phyloP scores from a whole-genome alignment of 2,888 invertebrate species.

The Ptychoptera albimana region DNA sequence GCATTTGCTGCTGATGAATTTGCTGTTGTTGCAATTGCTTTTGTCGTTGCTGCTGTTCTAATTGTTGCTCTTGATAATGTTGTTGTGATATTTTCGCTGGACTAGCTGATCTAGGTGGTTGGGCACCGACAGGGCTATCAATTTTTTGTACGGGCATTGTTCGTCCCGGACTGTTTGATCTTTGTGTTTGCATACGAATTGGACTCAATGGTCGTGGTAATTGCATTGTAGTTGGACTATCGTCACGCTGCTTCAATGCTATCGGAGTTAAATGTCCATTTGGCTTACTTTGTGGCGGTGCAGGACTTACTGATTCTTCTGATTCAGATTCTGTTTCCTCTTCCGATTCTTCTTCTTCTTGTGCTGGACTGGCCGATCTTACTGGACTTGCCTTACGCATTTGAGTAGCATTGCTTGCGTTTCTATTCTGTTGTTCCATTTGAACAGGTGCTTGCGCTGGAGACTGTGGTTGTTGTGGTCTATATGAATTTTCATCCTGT shows the following conservation, averaged over 20 bases:
- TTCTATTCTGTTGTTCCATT: too few relatives aligned
- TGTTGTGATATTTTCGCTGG: conserved; percentile 3
- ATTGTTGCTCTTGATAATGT: conserved; percentile 8
- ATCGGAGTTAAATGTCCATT: conserved; percentile 4
- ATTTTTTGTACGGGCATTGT: conserved; percentile 20
- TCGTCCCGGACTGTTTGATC: conserved; percentile 5
- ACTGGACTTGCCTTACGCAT: too few relatives aligned
- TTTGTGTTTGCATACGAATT: conserved; percentile 7
- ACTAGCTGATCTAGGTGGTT: conserved; percentile 8
- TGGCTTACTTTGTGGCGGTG: conserved; percentile 18
- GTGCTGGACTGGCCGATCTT: too few relatives aligned
- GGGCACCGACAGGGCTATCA: conserved; percentile 20
- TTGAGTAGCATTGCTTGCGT: too few relatives aligned
- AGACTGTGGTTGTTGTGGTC: conserved; percentile 15
- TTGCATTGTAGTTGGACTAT: conserved; percentile 19
- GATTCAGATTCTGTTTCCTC: too few relatives aligned
- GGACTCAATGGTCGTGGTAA: conserved; percentile 27
- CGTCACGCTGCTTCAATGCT: conserved; percentile 13
- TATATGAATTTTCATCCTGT: conserved; percentile 14
- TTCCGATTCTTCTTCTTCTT: too few relatives aligned
- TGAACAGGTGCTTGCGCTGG: conserved; percentile 3
- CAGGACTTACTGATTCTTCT: too few relatives aligned
- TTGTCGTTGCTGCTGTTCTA: conserved; percentile 14
- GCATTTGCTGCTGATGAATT: conserved; percentile 10
- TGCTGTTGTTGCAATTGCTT: conserved; percentile 14